Evolutionary conservation across 2,797 vertebrate species (phyloP).

Genomic region (Octomys mimax): DNA sequence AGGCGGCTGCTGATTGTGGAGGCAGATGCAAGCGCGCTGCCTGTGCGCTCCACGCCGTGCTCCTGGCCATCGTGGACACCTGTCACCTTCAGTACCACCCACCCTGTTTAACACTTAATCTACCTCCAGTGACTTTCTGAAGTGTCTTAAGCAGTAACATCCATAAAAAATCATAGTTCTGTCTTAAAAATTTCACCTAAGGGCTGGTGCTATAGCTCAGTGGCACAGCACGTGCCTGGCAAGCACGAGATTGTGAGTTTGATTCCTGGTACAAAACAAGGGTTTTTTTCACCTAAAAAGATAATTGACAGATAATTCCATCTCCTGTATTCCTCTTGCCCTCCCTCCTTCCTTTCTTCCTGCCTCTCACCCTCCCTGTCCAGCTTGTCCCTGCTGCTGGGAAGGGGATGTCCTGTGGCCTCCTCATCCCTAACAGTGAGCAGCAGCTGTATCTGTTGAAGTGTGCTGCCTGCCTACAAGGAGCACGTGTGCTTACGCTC

Average conservation of each 20-base stretch:
- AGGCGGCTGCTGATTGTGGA: neutral
- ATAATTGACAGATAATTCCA: neutral
- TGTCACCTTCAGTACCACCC: neutral
- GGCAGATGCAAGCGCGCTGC: neutral
- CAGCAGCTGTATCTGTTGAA: conserved; percentile 40
- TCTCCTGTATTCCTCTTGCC: neutral
- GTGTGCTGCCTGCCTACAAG: neutral
- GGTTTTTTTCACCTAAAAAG: neutral
- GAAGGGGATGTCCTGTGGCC: neutral
- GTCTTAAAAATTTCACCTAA: too few species aligned
- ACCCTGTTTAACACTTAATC: neutral
- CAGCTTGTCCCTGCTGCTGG: neutral
- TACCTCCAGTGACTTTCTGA: neutral
- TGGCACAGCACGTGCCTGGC: too few species aligned
- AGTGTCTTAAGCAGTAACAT: conserved; percentile 30
- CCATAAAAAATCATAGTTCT: neutral
- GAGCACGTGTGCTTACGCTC: fast-evolving
- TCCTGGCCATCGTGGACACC: neutral
- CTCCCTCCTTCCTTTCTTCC: neutral
- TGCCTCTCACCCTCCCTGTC: neutral
- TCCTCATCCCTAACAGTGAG: conserved; percentile 31
- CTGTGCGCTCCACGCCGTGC: neutral
- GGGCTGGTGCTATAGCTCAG: too few species aligned
- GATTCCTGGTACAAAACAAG: neutral
- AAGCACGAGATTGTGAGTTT: too few species aligned